Conservation (phyloP, 2,888 invertebrate species). For the Dysmachus trigonus region DNA sequence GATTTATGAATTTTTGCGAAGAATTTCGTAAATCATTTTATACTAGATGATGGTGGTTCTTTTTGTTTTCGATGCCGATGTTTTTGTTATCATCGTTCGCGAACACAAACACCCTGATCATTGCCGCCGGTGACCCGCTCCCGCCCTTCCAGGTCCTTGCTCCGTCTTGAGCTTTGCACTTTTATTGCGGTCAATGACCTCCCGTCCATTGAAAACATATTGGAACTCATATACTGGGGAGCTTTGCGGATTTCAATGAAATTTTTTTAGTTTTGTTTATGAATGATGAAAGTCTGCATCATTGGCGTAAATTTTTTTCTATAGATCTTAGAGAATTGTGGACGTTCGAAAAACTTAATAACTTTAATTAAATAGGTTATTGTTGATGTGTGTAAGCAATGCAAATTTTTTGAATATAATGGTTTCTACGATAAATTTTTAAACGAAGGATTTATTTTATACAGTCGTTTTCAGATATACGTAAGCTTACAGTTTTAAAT, state of each 20-base stretch:
- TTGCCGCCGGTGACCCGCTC: not conserved
- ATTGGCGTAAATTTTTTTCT: not conserved
- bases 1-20: constrained; percentile 20
- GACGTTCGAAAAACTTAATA: not conserved
- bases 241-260: constrained; percentile 18
- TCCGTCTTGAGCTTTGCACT: constrained; percentile 21
- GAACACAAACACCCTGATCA: not conserved
- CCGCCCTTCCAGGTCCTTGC: not conserved
- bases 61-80: not conserved
- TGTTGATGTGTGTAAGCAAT: not conserved
- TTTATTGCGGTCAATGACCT: constrained; percentile 3
- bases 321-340: not conserved
- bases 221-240: not conserved
- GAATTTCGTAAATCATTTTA: constrained; percentile 11
- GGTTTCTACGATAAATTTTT: not conserved
- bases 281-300: constrained; percentile 6
- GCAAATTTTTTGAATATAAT: not conserved
- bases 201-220: not conserved
- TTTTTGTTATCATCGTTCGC: not conserved
- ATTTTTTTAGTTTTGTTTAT: not conserved
- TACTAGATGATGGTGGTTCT: not conserved
- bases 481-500: no score
- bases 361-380: not conserved
- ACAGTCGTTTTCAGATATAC: not conserved
- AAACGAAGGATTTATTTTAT: not conserved